Evolutionary conservation across 2,888 invertebrate species (phyloP).

Genomic region (Smittia sp.): DNA sequence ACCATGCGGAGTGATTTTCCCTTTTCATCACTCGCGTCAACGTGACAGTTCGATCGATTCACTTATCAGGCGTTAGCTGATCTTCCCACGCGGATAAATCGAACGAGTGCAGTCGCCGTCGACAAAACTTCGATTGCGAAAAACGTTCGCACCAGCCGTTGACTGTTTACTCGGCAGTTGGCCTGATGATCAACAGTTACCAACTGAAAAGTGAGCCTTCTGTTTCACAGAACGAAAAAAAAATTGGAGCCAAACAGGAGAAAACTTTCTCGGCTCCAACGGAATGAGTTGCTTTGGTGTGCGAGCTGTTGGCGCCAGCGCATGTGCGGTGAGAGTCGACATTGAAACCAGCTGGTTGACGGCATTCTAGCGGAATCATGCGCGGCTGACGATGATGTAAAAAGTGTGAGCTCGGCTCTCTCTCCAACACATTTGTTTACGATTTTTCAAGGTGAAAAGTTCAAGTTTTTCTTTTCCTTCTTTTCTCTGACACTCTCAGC

Average conservation of each 20-base stretch:
- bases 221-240: not conserved
- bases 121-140: not conserved
- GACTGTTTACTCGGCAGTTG: not conserved
- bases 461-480: slow-evolving; percentile 27
- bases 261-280: slow-evolving; percentile 18
- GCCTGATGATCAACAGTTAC: slow-evolving; percentile 40
- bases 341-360: slow-evolving; percentile 40
- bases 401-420: slow-evolving; percentile 13
- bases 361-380: slow-evolving; percentile 11
- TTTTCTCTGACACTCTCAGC: not conserved
- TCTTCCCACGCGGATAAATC: not conserved
- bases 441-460: slow-evolving; percentile 41
- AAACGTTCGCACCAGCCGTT: not conserved
- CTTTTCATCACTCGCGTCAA: not conserved
- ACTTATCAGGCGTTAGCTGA: not conserved
- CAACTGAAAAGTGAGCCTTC: slow-evolving; percentile 29
- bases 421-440: slow-evolving; percentile 37
- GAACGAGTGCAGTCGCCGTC: not conserved
- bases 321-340: slow-evolving; percentile 31
- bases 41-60: not conserved
- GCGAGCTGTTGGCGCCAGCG: not conserved
- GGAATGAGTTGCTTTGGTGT: not conserved
- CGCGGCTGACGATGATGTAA: slow-evolving; percentile 32
- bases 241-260: slow-evolving; percentile 14
- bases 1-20: not conserved